phyloP scores from a whole-genome alignment of 2,113 vertebrate genomes.

The Mustela lutreola region DNA sequence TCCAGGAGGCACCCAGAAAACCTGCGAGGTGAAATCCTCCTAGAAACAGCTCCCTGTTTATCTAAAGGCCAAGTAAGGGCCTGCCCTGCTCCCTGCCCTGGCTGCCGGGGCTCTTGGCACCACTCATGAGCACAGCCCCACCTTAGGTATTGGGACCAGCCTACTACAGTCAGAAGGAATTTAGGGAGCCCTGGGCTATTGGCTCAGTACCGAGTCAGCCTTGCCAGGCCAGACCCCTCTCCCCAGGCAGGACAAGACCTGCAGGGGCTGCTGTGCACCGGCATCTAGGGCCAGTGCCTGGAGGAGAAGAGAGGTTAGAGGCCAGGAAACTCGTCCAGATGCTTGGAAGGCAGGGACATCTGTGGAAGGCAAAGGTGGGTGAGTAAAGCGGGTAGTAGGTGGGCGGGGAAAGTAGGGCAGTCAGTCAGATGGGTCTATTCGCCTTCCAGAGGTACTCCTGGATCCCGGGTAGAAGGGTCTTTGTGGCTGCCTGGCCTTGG shows the following conservation, averaged over 20 bases:
- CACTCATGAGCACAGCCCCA: neutral
- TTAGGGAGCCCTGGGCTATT: neutral
- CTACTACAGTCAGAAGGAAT: neutral
- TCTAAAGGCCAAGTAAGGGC: rapidly evolving
- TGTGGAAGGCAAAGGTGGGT: neutral
- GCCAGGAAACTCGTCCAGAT: neutral
- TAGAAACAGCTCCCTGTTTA: neutral
- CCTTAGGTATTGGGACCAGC: neutral
- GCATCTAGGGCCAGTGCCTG: neutral
- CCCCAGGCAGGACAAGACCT: slow-evolving; percentile 23
- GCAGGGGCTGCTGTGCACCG: neutral
- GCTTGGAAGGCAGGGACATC: neutral
- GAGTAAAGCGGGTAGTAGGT: neutral
- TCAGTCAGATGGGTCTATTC: neutral
- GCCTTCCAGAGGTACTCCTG: neutral
- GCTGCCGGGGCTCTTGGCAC: neutral
- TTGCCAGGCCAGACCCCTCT: neutral
- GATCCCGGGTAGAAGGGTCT: neutral
- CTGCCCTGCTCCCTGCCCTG: neutral
- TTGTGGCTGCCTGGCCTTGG: neutral
- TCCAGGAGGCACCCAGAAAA: rapidly evolving
- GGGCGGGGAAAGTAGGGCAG: neutral
- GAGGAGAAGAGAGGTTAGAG: neutral
- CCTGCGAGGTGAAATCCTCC: neutral
- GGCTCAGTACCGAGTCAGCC: neutral